Evolutionary conservation across 2,797 vertebrate genomes (phyloP).

Genomic region (Coranthus polyacanthus): DNA sequence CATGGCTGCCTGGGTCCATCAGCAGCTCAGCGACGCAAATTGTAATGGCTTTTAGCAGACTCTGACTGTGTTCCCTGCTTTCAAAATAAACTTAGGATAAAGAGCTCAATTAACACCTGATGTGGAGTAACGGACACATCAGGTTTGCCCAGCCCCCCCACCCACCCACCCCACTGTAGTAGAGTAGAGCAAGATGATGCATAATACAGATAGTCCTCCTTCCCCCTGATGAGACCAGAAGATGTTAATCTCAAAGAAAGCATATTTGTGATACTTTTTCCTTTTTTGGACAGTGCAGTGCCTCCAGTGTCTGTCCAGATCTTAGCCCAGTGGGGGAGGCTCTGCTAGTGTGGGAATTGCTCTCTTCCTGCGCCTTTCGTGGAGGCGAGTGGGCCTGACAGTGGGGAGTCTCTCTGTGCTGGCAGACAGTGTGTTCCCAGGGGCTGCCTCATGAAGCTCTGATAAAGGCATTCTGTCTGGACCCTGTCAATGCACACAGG

Average conservation of each 20-base stretch:
- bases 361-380: slow-evolving; percentile 79
- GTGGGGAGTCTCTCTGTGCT: slow-evolving; percentile 80
- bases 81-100: slow-evolving; percentile 51
- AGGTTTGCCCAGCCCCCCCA: slow-evolving; percentile 12
- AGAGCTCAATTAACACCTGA: slow-evolving; percentile 63
- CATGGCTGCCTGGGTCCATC: slow-evolving; percentile 40
- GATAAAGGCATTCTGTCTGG: slow-evolving; percentile 84
- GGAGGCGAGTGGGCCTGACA: slow-evolving; percentile 77
- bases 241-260: slow-evolving; percentile 70
- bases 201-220: slow-evolving; percentile 38
- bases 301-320: slow-evolving; percentile 68
- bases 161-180: background rate
- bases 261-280: slow-evolving; percentile 79
- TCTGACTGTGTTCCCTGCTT: slow-evolving; percentile 35
- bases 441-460: slow-evolving; percentile 77
- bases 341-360: slow-evolving; percentile 82
- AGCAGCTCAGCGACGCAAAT: slow-evolving; percentile 39
- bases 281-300: slow-evolving; percentile 78
- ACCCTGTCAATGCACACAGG: slow-evolving; percentile 77
- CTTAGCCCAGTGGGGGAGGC: slow-evolving; percentile 71
- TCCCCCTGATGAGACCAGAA: slow-evolving; percentile 50
- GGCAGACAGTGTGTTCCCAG: slow-evolving; percentile 80
- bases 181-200: slow-evolving; percentile 28
- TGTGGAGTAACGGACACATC: slow-evolving; percentile 42
- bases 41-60: slow-evolving; percentile 52